These are phyloP conservation scores for Pachyseris speciosa DNA, from an alignment of 64 coral and sea anemone species.

Conservation along the genomic window DNA sequence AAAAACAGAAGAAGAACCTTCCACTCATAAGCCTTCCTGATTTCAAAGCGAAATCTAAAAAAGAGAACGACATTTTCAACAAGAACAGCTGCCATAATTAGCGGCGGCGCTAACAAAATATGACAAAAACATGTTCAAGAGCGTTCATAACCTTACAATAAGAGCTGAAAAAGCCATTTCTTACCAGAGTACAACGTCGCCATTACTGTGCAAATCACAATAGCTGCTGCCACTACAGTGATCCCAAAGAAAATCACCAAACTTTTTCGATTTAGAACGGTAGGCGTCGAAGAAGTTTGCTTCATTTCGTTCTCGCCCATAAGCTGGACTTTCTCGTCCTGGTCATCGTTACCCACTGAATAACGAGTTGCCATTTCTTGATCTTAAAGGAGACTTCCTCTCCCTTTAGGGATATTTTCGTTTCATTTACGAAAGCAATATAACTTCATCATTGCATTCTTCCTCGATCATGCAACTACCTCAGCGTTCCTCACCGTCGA, in stretches of 20 bases:
- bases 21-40: background rate
- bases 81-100: constrained; percentile 1
- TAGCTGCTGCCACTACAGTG: constrained; percentile 46
- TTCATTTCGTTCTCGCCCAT: constrained; percentile 18
- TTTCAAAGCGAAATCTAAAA: background rate
- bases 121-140: background rate
- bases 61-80: background rate
- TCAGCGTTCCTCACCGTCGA: background rate
- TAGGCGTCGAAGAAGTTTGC: background rate
- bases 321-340: background rate
- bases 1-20: background rate
- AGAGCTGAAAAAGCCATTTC: background rate
- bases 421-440: background rate
- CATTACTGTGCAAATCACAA: constrained; percentile 59
- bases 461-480: background rate
- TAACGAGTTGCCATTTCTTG: constrained; percentile 13
- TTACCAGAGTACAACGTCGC: constrained; percentile 72
- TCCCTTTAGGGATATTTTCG: background rate
- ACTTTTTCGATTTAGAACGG: constrained; percentile 29
- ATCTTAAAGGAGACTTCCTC: background rate
- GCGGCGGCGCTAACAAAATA: background rate
- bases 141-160: background rate
- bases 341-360: background rate
- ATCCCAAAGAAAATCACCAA: constrained; percentile 72
- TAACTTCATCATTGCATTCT: background rate